Percentiles rank a stretch among this genome's conserved stretches.
Evolutionary conservation across 2,888 invertebrate genomes (phyloP).

Genomic region (Notodonta dromedarius): DNA sequence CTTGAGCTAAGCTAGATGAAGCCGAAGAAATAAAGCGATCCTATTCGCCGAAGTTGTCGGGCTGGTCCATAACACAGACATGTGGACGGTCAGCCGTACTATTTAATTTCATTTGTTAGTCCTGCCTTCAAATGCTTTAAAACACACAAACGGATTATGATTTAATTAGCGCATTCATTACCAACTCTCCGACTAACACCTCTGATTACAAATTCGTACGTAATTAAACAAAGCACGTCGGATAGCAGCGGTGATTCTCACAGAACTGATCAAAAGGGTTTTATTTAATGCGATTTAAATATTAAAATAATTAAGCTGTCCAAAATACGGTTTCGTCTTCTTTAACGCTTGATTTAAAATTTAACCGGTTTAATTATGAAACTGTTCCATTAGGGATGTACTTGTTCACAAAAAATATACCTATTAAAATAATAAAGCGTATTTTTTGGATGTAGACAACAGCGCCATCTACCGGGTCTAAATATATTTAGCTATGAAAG

Average conservation of each 20-base stretch:
- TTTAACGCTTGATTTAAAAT: conserved; percentile 15
- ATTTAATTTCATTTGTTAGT: not conserved
- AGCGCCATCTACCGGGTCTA: too few species aligned
- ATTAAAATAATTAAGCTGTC: conserved; percentile 12
- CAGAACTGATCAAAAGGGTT: conserved; percentile 10
- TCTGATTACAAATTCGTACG: conserved; percentile 5
- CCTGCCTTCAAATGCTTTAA: not conserved
- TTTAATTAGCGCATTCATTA: not conserved
- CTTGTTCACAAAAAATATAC: too few species aligned
- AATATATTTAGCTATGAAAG: too few species aligned
- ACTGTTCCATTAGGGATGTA: too few species aligned
- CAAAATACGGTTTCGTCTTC: conserved; percentile 9
- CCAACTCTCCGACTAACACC: conserved; percentile 2
- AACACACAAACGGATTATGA: not conserved
- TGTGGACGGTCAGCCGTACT: too few species aligned
- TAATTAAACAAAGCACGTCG: conserved; percentile 8
- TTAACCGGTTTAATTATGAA: not conserved
- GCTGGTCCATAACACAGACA: too few species aligned
- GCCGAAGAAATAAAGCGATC: too few species aligned
- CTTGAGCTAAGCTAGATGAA: too few species aligned
- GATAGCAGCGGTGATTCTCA: not conserved
- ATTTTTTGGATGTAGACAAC: too few species aligned
- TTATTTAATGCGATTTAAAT: conserved; percentile 10
- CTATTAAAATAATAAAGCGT: too few species aligned
- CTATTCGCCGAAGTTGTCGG: too few species aligned